Conservation (phyloP, 2,888 invertebrate genomes). For the Acleris emargana region DNA sequence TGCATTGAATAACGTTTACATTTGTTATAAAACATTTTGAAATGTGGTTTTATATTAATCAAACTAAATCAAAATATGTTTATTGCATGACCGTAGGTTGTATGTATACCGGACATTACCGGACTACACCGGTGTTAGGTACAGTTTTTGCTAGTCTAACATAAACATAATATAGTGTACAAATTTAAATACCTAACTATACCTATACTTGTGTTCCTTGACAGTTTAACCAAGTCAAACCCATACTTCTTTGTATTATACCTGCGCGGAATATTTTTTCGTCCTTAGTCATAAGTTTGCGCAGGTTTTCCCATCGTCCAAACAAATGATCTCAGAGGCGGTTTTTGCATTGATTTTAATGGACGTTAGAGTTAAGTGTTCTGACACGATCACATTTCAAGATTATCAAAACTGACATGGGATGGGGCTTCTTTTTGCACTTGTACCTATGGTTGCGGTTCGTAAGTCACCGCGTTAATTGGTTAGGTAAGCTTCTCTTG, state of each 20-base stretch:
- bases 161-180: too few species aligned
- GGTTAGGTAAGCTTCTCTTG: conserved; percentile 12
- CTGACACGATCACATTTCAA: conserved; percentile 23
- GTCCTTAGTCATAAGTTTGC: conserved; percentile 32
- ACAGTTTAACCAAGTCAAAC: not conserved
- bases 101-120: too few species aligned
- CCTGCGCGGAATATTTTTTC: conserved; percentile 27
- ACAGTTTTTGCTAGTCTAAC: too few species aligned
- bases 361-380: conserved; percentile 30
- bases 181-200: too few species aligned
- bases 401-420: conserved; percentile 22
- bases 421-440: conserved; percentile 4
- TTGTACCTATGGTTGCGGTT: not conserved
- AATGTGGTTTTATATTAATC: too few species aligned
- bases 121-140: too few species aligned
- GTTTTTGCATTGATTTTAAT: conserved; percentile 38
- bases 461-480: conserved; percentile 19
- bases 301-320: conserved; percentile 51
- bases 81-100: too few species aligned
- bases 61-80: too few species aligned
- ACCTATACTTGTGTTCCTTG: too few species aligned
- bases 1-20: too few species aligned
- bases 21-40: too few species aligned
- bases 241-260: conserved; percentile 19
- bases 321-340: conserved; percentile 49